Evolutionary conservation across 1,140 invertebrate species (phyloP), one percentile per base, ranked within the genome.

Genomic region (Cheumatopsyche charites): DNA sequence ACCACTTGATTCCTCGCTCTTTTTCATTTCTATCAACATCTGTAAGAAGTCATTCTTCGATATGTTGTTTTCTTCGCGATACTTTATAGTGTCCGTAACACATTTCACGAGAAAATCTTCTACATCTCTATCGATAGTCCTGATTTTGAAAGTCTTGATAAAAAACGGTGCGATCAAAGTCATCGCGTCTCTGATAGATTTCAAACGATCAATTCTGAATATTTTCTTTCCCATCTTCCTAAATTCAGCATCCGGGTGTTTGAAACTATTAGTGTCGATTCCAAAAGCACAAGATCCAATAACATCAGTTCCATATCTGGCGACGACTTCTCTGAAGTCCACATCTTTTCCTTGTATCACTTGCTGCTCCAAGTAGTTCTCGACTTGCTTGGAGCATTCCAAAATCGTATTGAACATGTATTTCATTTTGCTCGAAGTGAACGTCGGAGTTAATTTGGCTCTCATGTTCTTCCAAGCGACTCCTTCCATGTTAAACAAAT

Each of bases 361-460:
- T 71, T 79, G 29, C 25, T 80, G 77, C 9, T 81, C 78, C 1
- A 85, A 73, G 62, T 82, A 77, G 0, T 78, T 12, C 36, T 82
- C 78, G n/a, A 86, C 78, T 67, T 83, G 79, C 45, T 85, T 79
- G 9, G 82, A 81, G 73, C 84, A 82, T 1, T 81, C 77, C 4
- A 82, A 81, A 43, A 87, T 82, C 9, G 81, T 81, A 62, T 81
- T 78, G 75, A 85, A 87, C 86, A 87, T 87, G 13, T 78, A 83
- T 74, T 86, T 88, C 75, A 91, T 83, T 78, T 90, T 90, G 3
- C 85, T 85, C 0, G 86, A 86, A 23, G 86, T 90, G 75, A 91
- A 91, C 0, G 86, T 86, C 2, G 88, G 87, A 26, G 87, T 87
- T 23, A 90, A 80, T 69, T 89, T 86, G 6, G 83, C 80, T 55